Conservation (phyloP, 2,113 vertebrate species). For the Alectura lathami region DNA sequence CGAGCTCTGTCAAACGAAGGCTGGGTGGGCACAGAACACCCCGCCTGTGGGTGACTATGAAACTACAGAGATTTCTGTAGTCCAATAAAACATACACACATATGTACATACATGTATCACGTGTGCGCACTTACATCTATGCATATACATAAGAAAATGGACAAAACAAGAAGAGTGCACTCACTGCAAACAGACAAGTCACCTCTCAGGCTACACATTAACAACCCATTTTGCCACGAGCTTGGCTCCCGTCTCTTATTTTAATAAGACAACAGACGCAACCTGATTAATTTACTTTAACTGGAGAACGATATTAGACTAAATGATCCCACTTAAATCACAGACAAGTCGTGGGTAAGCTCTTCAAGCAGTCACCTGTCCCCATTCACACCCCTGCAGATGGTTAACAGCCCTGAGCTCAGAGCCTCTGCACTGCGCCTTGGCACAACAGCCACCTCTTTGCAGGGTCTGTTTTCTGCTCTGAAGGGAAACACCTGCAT, state of each 20-base stretch:
- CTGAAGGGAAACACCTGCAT: constrained; percentile 61
- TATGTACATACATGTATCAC: not conserved
- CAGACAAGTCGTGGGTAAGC: not conserved
- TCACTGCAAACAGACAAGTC: not conserved
- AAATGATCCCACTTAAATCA: not conserved
- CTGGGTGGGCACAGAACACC: not conserved
- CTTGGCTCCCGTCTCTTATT: not conserved
- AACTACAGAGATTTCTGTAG: not conserved
- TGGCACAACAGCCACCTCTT: not conserved
- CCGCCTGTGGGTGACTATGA: not conserved
- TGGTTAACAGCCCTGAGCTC: not conserved
- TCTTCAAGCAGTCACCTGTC: not conserved
- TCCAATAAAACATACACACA: not conserved
- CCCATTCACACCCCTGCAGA: constrained; percentile 1
- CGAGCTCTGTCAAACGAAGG: not conserved
- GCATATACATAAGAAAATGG: not conserved
- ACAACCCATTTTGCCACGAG: not conserved
- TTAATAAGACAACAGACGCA: not conserved
- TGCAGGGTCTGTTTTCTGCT: not conserved
- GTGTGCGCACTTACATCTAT: too few relatives aligned
- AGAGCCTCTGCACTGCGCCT: not conserved
- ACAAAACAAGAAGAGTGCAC: fast-evolving
- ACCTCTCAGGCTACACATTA: fast-evolving
- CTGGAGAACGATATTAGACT: not conserved
- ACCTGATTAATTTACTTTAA: constrained; percentile 33